Evolutionary conservation across 2,113 vertebrate genomes (phyloP).

Genomic region (Dryoscopus gambensis): DNA sequence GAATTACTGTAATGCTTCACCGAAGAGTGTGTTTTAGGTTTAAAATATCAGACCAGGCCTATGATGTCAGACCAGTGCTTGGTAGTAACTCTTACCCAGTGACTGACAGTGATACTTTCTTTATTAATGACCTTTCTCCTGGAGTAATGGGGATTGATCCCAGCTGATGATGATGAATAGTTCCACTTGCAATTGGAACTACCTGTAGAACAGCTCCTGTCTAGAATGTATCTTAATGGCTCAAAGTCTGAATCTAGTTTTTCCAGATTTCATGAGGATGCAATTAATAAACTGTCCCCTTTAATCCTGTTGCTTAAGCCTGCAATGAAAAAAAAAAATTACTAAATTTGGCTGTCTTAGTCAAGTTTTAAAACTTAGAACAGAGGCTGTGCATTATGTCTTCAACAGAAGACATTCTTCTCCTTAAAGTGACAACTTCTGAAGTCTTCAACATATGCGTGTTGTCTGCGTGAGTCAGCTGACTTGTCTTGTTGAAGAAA

Average conservation of each 20-base stretch:
- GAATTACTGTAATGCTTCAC: not conserved
- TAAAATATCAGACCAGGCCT: not conserved
- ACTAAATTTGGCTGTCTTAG: not conserved
- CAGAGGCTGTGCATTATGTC: not conserved
- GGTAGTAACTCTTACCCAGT: not conserved
- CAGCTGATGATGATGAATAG: not conserved
- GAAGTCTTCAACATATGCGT: fast-evolving
- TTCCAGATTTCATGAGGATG: not conserved
- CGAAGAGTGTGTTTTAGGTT: not conserved
- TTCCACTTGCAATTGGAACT: not conserved
- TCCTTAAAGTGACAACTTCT: not conserved
- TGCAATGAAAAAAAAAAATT: not conserved
- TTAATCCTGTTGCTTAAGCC: not conserved
- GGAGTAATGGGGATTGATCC: not conserved
- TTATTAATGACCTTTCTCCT: not conserved
- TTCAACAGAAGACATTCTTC: not conserved
- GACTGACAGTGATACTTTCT: not conserved
- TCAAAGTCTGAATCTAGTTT: not conserved
- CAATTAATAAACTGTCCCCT: not conserved
- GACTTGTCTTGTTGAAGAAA: not conserved
- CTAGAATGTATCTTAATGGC: not conserved
- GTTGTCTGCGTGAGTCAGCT: not conserved
- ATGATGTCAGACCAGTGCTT: not conserved
- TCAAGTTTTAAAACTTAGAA: not conserved
- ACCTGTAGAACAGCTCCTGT: not conserved